Percentiles rank a stretch among this genome's conserved stretches.
phyloP scores from a whole-genome alignment of 2,888 invertebrate species.

The Eupithecia dodoneata region DNA sequence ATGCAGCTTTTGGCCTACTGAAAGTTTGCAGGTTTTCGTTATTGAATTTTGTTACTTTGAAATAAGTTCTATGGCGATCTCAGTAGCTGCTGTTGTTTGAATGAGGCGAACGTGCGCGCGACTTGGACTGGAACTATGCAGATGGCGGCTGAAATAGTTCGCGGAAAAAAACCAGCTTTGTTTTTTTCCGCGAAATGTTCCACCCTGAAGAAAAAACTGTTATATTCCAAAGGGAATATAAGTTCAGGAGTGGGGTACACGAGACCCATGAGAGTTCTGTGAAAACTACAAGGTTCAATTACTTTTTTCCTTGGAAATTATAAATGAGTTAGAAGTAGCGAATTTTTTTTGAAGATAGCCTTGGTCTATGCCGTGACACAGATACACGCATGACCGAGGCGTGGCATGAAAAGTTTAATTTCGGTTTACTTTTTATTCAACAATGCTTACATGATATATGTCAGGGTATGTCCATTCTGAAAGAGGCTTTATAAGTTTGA shows the following conservation, averaged over 20 bases:
- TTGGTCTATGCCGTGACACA: not conserved
- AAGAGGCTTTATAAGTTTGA: too few relatives aligned
- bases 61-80: conserved; percentile 53
- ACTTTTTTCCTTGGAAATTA: not conserved
- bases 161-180: not conserved
- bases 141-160: not conserved
- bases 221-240: not conserved
- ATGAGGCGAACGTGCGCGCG: conserved; percentile 26
- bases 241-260: not conserved
- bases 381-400: not conserved
- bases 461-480: too few relatives aligned
- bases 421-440: not conserved
- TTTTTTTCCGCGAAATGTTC: too few relatives aligned
- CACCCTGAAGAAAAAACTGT: too few relatives aligned
- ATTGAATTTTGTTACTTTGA: conserved; percentile 65
- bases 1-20: conserved; percentile 37
- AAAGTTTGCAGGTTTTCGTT: conserved; percentile 61
- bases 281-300: not conserved
- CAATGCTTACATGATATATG: too few relatives aligned
- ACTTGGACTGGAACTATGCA: conserved; percentile 8
- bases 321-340: not conserved
- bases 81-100: conserved; percentile 31
- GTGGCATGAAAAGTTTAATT: not conserved
- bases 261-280: not conserved
- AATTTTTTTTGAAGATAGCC: not conserved